Conservation (phyloP, 2,113 vertebrate species). For the Amphiprion ocellaris region DNA sequence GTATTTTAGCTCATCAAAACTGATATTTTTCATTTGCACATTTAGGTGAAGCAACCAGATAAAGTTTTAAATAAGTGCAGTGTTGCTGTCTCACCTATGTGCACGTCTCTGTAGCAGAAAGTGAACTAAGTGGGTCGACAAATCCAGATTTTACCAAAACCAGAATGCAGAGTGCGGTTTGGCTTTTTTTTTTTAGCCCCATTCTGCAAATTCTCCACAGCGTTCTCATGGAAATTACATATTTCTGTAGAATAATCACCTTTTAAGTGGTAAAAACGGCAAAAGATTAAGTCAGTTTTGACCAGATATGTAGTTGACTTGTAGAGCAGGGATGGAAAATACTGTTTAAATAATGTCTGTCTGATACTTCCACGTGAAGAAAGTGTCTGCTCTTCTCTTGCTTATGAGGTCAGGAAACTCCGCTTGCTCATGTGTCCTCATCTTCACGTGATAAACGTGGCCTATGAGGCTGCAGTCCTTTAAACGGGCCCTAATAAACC, state of each 20-base stretch:
- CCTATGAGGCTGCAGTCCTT: slow-evolving; percentile 52
- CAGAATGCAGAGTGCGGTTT: slow-evolving; percentile 17
- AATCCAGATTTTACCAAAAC: slow-evolving; percentile 3
- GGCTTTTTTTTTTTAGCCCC: background rate
- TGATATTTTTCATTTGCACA: too few relatives aligned
- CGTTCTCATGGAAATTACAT: slow-evolving; percentile 22
- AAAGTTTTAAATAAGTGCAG: too few relatives aligned
- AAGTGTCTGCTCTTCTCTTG: background rate
- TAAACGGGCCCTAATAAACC: slow-evolving; percentile 63
- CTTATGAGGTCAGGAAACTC: background rate
- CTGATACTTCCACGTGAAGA: background rate
- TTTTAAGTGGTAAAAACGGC: slow-evolving; percentile 42
- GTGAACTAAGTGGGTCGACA: background rate
- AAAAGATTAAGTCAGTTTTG: slow-evolving; percentile 15
- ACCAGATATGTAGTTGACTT: slow-evolving; percentile 22
- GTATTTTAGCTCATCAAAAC: too few relatives aligned
- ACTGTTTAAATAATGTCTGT: slow-evolving; percentile 18
- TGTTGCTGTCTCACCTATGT: background rate
- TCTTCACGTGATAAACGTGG: slow-evolving; percentile 60
- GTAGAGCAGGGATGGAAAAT: slow-evolving; percentile 39
- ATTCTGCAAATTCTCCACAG: slow-evolving; percentile 31
- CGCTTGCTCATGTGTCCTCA: slow-evolving; percentile 28
- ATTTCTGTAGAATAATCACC: slow-evolving; percentile 24
- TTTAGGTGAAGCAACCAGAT: too few relatives aligned
- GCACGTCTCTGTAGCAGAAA: background rate